Base-by-base conservation (phyloP, 2,113 vertebrate species). In the Pimephales promelas region DNA sequence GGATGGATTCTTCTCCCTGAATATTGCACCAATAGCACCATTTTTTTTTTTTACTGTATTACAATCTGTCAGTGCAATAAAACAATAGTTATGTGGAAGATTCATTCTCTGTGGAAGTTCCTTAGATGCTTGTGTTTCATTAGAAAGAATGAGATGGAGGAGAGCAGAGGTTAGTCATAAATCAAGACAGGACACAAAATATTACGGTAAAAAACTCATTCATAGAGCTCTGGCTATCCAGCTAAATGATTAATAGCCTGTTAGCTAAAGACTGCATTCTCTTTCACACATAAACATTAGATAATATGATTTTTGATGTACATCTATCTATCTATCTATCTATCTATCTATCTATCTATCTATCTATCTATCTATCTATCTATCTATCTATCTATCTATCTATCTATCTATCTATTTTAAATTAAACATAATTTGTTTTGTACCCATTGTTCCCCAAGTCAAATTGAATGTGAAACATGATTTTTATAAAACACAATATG, bases 141-240 rank as follows among this genome's bases (percentile, higher is more conserved):
- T 66, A 64, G 61, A 62, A 80, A 49, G 10, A 66, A 22, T 66
- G 43, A 79, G 78, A 79, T 18, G 59, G 56, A 11, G 10, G 11
- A 66, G 59, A 47, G 36, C 59, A 28, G 61, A 66, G 78, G 26
- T 34, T 52, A 47, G 62, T 71, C 36, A 82, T 26, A 52, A 71
- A 61, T 75, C 26, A 34, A 34, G 28, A 76, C 3, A 4, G 11
- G 40, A 80, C 40, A 28, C 40, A 28, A 18, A 47, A 40, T 43
- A 61, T 61, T 61, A 28, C 8, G 28, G n/a, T 78, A 66, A 81
- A 54, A 74, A 45, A 45, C 40, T 74, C 22, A 85, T 56, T 85
- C 45, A 85, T 68, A 68, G 45, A 62, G 22, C 66, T 84, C n/a
- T 74, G 45, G 34, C 20, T 52, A 40, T 43, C 24, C 14, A 71